Evolutionary conservation across 2,113 vertebrate species (phyloP), one percentile per base, ranked within the genome.

Genomic region (Rhineura floridana): DNA sequence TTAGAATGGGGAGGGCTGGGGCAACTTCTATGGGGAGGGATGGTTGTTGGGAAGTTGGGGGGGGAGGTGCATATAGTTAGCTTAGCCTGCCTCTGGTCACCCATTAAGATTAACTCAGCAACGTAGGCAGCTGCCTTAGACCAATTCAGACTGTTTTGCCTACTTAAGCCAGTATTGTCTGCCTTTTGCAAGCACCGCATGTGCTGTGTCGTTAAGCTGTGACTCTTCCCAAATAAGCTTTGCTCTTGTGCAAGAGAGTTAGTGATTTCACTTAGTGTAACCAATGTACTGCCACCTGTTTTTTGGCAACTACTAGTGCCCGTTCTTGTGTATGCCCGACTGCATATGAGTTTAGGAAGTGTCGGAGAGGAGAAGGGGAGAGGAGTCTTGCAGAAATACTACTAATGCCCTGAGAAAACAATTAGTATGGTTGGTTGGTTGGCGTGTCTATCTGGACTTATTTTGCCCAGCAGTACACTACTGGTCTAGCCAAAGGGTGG

Each of bases 381-480:
- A 52, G 0, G 1, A 50, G 52, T 59, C 36, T 48, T 2, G 8
- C 52, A 72, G 52, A 62, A 91, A 86, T 55, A 28, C 17, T n/a
- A 62, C 59, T 70, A 39, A 28, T 30, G 28, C 48, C 30, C 46
- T 1, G 4, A 42, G 79, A 73, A 76, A 0, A 0, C 55, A 85
- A 76, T 95, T 88, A 91, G 90, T 84, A 78, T 15, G 0, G 88
- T 39, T 0, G 0, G 44, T 91, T 73, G 0, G 44, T 91, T 73
- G 19, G 83, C 92, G 82, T 73, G 11, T 46, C 9, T 55, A 30
- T 42, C 50, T 0, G 5, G 46, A 79, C 42, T 92, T 91, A 86
- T 83, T 91, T 91, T 93, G 92, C 25, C 0, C 52, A 11, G 36
- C 62, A 48, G 87, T 73, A 65, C 48, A 9, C 52, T n/a, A 36